Conservation (phyloP, 2,888 invertebrate genomes). For the Sesia bembeciformis region DNA sequence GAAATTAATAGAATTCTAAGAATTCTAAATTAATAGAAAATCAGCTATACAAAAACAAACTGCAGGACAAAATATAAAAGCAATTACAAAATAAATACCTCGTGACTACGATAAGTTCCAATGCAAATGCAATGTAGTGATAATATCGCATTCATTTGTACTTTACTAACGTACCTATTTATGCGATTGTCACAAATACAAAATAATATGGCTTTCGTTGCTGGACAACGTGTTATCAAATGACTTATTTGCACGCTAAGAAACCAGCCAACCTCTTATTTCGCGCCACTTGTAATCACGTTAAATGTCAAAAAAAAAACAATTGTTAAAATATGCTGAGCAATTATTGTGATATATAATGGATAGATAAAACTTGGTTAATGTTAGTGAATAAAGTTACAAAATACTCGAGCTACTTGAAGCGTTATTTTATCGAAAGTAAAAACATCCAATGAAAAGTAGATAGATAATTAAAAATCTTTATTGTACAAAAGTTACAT, state of each 20-base stretch:
- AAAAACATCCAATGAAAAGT: too few relatives aligned
- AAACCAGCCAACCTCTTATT: constrained; percentile 13
- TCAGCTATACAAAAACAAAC: too few relatives aligned
- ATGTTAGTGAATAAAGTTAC: too few relatives aligned
- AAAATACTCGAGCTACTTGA: too few relatives aligned
- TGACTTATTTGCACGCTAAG: constrained; percentile 18
- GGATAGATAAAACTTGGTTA: too few relatives aligned
- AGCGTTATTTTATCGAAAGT: too few relatives aligned
- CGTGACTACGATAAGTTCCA: neutral
- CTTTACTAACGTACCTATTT: constrained; percentile 1
- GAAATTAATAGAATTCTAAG: too few relatives aligned
- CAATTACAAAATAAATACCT: neutral
- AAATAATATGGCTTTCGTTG: constrained; percentile 22
- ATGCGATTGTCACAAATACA: constrained; percentile 15
- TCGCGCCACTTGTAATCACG: constrained; percentile 9
- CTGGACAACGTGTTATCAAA: constrained; percentile 25
- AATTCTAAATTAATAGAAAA: too few relatives aligned
- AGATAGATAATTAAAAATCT: too few relatives aligned
- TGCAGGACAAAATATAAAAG: neutral
- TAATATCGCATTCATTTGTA: constrained; percentile 1
- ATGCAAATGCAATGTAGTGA: constrained; percentile 1
- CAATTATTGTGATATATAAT: too few relatives aligned
- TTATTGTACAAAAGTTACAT: too few relatives aligned
- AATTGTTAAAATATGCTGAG: neutral
- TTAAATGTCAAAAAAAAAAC: constrained; percentile 12